Conservation (phyloP, 2,113 vertebrate genomes). For the Heloderma charlesbogerti region DNA sequence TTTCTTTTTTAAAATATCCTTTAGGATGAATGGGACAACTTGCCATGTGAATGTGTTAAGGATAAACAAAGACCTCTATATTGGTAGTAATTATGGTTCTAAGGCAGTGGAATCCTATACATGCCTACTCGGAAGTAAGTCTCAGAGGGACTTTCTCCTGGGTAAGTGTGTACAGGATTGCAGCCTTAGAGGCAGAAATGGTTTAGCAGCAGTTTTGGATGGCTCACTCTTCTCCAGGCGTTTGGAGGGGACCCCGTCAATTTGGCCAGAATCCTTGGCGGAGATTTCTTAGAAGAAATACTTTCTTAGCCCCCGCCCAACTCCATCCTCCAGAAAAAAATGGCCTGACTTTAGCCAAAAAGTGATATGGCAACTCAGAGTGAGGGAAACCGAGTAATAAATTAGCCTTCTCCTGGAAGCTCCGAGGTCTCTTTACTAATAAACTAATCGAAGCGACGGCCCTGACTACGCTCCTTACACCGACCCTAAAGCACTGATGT, state of each 20-base stretch:
- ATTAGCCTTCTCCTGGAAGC: neutral
- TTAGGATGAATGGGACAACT: neutral
- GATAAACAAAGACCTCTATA: neutral
- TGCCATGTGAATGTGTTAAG: neutral
- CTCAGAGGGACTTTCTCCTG: too few species aligned
- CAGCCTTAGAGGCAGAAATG: neutral
- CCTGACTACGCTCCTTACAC: too few species aligned
- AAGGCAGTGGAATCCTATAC: too few species aligned
- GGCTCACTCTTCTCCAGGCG: too few species aligned
- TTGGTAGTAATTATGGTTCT: neutral
- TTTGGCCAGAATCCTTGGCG: neutral
- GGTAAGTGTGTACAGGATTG: too few species aligned
- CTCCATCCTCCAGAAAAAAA: too few species aligned
- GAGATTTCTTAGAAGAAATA: neutral
- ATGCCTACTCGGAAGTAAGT: too few species aligned
- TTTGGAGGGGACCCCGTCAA: neutral
- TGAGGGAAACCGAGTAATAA: neutral
- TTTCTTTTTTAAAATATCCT: too few species aligned
- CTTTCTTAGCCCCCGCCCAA: too few species aligned
- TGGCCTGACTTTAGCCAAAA: neutral
- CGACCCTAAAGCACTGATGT: neutral
- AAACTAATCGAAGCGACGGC: too few species aligned
- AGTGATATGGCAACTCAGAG: slow-evolving; percentile 13
- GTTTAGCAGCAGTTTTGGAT: neutral
- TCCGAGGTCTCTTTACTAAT: neutral